These are phyloP conservation scores for Chrysina gloriosa DNA, from an alignment of 2,888 invertebrate genomes.

Conservation along the genomic window DNA sequence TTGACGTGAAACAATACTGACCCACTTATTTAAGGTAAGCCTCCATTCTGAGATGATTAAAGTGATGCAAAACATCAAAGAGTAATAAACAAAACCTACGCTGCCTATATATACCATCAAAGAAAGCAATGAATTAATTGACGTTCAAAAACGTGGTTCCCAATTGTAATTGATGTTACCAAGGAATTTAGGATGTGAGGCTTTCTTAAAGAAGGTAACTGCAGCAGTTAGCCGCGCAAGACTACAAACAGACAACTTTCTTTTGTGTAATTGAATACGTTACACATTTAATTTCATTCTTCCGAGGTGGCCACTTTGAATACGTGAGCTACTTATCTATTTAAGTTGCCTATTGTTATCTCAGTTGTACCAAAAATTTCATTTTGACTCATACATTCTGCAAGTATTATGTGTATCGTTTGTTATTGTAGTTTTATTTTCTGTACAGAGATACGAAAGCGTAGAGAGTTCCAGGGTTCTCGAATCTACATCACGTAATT, in stretches of 20 bases:
- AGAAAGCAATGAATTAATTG: constrained; percentile 20
- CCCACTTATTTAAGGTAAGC: no score
- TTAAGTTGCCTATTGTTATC: neutral
- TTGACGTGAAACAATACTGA: no score
- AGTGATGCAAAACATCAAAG: no score
- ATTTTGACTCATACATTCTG: neutral
- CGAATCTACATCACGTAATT: neutral
- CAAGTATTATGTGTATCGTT: neutral
- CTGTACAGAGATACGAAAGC: no score
- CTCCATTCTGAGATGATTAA: no score
- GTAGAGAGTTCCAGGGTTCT: neutral
- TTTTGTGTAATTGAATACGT: constrained; percentile 48
- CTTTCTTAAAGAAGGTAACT: neutral
- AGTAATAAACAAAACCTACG: no score
- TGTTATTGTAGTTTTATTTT: no score
- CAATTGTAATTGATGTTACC: constrained; percentile 19
- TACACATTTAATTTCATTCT: constrained; percentile 44
- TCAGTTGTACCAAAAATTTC: neutral
- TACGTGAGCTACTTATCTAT: constrained; percentile 23
- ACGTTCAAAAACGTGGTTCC: neutral
- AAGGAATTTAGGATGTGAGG: constrained; percentile 19
- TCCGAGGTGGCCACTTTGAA: neutral
- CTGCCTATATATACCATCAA: neutral
- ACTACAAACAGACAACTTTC: constrained; percentile 45
- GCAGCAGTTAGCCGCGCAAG: constrained; percentile 34